phyloP scores from a whole-genome alignment of 2,888 invertebrate genomes.

The Drymonia ruficornis region DNA sequence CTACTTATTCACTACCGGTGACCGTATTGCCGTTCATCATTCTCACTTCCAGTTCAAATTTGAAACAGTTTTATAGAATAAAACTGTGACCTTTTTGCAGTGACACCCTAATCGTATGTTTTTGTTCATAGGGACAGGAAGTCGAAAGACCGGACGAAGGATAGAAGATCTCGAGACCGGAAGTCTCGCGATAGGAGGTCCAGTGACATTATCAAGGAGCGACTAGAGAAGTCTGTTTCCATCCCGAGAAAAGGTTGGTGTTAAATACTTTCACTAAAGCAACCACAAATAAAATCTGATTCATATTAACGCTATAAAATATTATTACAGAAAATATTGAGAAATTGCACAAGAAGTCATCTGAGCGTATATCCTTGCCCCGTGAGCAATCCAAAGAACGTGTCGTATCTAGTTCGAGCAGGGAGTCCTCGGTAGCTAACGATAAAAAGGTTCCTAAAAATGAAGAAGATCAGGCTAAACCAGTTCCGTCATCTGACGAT shows the following conservation, averaged over 20 bases:
- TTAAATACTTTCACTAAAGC: background rate
- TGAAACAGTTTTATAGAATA: too few relatives aligned
- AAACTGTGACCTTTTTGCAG: too few relatives aligned
- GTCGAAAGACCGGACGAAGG: conserved; percentile 74
- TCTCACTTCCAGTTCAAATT: too few relatives aligned
- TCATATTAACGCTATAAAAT: background rate
- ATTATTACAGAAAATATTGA: conserved; percentile 65
- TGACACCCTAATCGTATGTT: background rate
- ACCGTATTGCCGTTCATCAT: too few relatives aligned
- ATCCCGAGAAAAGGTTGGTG: conserved; percentile 75
- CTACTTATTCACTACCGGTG: too few relatives aligned
- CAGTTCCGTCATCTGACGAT: conserved; percentile 68
- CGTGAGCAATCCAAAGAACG: conserved; percentile 64
- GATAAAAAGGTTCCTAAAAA: conserved; percentile 64
- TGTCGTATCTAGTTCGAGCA: conserved; percentile 77
- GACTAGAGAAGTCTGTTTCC: conserved; percentile 78
- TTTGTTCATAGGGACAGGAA: conserved; percentile 61
- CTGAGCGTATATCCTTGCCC: conserved; percentile 65
- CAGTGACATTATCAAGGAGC: conserved; percentile 76
- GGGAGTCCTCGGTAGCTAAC: conserved; percentile 74
- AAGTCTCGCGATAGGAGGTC: conserved; percentile 80
- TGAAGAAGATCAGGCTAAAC: conserved; percentile 54
- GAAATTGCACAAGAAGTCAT: conserved; percentile 64
- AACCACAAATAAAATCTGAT: conserved; percentile 1
- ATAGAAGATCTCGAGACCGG: conserved; percentile 73